phyloP scores from a whole-genome alignment of 2,797 vertebrate species.

The Esox lucius region DNA sequence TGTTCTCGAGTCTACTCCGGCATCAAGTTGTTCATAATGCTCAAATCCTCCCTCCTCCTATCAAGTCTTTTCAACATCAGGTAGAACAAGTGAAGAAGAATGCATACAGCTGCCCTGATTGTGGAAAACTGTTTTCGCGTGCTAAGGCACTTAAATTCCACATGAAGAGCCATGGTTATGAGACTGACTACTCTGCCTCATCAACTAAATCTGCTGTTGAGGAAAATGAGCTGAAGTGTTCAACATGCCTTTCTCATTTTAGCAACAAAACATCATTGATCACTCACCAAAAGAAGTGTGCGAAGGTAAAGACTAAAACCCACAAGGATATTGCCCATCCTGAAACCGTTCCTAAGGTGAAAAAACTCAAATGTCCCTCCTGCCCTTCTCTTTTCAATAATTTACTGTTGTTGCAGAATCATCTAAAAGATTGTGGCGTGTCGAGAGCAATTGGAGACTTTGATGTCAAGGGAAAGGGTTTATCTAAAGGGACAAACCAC shows the following conservation, averaged over 20 bases:
- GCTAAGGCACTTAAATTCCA: slow-evolving; percentile 83
- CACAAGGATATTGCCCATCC: slow-evolving; percentile 13
- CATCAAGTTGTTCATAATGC: slow-evolving; percentile 74
- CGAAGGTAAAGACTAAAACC: slow-evolving; percentile 40
- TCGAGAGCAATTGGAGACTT: background rate
- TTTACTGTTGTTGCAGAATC: slow-evolving; percentile 12
- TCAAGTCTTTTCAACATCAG: slow-evolving; percentile 79
- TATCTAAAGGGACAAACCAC: background rate
- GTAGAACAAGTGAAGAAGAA: slow-evolving; percentile 79
- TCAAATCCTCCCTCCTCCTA: slow-evolving; percentile 61
- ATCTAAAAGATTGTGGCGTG: slow-evolving; percentile 4
- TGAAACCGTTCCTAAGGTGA: background rate
- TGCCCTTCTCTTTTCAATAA: slow-evolving; percentile 6
- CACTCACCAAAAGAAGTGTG: slow-evolving; percentile 70
- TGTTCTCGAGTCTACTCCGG: slow-evolving; percentile 76
- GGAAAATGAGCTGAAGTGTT: slow-evolving; percentile 63
- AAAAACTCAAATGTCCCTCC: background rate
- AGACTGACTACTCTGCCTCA: slow-evolving; percentile 60
- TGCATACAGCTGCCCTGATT: slow-evolving; percentile 76
- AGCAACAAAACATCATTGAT: slow-evolving; percentile 63
- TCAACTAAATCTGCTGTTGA: slow-evolving; percentile 42
- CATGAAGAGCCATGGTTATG: slow-evolving; percentile 79
- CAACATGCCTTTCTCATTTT: slow-evolving; percentile 66
- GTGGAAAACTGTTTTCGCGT: slow-evolving; percentile 77
- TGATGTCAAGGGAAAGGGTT: background rate